Percentiles rank a stretch among this genome's conserved stretches.
These are phyloP conservation scores for Eleutherodactylus coqui DNA, from an alignment of 2,797 vertebrate species.

Conservation along the genomic window DNA sequence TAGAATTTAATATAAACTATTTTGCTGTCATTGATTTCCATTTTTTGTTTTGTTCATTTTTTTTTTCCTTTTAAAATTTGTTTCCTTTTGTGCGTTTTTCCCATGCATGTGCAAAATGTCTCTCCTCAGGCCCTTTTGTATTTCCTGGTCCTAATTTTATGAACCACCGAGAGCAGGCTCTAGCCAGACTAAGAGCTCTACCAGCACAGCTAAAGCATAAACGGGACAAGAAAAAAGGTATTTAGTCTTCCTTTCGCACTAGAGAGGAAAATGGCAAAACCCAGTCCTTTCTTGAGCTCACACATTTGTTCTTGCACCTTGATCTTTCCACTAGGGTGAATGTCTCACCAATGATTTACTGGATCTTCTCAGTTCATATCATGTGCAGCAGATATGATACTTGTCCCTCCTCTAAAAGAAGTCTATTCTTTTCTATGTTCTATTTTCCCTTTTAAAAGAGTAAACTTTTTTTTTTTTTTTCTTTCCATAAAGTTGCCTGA, in stretches of 20 bases:
- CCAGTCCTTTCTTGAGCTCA: conserved; percentile 61
- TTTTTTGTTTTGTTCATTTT: conserved; percentile 65
- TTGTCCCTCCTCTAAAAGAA: background rate
- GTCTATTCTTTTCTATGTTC: background rate
- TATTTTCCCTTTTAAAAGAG: background rate
- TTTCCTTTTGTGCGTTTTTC: conserved; percentile 92
- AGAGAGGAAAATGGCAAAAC: conserved; percentile 78
- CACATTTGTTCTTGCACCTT: conserved; percentile 65
- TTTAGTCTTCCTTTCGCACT: conserved; percentile 89
- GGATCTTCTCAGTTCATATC: background rate
- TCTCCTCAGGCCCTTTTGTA: conserved; percentile 99
- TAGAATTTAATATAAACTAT: background rate
- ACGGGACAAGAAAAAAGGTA: conserved; percentile 99
- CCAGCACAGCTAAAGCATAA: conserved; percentile 98
- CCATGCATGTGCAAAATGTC: conserved; percentile 99
- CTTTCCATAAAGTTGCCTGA: too few relatives aligned
- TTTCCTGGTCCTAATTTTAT: conserved; percentile 98
- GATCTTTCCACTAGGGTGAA: conserved; percentile 18
- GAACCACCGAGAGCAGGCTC: conserved; percentile 99
- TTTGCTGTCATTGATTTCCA: conserved; percentile 36
- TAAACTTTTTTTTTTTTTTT: too few relatives aligned
- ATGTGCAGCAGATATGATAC: background rate
- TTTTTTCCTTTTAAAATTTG: conserved; percentile 72
- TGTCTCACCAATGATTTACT: background rate
- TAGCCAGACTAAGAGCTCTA: conserved; percentile 99